A percentile compares a stretch with the other conserved stretches of the same genome.
Conservation (phyloP, 1,140 invertebrate genomes). For the Aphelinus certus region DNA sequence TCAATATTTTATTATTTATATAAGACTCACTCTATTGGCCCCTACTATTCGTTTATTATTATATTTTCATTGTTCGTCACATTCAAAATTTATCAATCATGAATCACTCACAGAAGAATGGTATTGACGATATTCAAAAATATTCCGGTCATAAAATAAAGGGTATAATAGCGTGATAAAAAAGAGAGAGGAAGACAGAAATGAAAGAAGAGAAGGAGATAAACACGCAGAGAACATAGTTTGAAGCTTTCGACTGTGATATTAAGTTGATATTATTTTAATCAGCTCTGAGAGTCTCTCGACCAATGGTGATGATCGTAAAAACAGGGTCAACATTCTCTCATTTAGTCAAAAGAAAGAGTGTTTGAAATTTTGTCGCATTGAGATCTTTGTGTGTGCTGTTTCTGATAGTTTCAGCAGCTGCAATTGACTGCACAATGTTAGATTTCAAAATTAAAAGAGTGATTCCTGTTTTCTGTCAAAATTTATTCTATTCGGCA, state of each 20-base stretch:
- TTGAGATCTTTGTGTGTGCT: constrained; percentile 51
- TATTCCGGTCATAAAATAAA: constrained; percentile 62
- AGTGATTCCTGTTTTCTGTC: too few species aligned
- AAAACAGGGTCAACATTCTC: constrained; percentile 65
- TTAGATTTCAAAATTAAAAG: too few species aligned
- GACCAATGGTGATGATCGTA: constrained; percentile 62
- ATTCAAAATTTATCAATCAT: too few species aligned
- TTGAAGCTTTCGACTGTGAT: constrained; percentile 63
- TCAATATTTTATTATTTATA: too few species aligned
- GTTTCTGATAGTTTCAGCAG: constrained; percentile 33
- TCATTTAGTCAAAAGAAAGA: constrained; percentile 64
- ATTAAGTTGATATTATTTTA: constrained; percentile 68
- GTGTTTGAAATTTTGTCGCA: constrained; percentile 59
- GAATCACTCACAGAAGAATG: too few species aligned
- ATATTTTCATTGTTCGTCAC: too few species aligned
- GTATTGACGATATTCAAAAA: too few species aligned
- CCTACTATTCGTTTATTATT: too few species aligned
- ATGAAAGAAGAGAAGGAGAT: constrained; percentile 17
- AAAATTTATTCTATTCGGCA: too few species aligned
- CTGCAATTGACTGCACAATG: too few species aligned
- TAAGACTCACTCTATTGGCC: too few species aligned
- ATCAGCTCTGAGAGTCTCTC: constrained; percentile 54
- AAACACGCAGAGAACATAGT: constrained; percentile 40
- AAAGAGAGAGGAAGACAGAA: not conserved
- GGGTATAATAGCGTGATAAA: constrained; percentile 39